Percentiles rank a stretch among this genome's conserved stretches.
Conservation (phyloP, 2,113 vertebrate genomes). For the Tragelaphus strepsiceros region DNA sequence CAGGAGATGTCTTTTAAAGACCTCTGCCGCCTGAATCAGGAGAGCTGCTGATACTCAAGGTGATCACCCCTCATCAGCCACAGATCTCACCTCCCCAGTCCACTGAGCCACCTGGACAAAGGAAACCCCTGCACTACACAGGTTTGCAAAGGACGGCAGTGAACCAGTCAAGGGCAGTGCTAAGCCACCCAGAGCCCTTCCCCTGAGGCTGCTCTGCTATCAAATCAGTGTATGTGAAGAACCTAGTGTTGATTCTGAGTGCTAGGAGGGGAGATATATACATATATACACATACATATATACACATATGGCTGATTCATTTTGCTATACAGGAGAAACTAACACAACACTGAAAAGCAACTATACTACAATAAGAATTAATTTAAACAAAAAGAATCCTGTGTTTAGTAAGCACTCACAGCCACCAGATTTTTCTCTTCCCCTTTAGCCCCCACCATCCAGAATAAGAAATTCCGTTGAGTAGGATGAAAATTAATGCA, state of each 20-base stretch:
- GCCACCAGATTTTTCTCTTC: neutral
- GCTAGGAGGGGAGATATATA: neutral
- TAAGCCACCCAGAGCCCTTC: neutral
- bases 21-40: neutral
- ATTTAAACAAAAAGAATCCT: neutral
- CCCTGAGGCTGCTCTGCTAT: neutral
- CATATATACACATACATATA: rapidly evolving
- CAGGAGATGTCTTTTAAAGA: neutral
- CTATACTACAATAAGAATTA: neutral
- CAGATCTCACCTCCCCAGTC: neutral
- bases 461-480: neutral
- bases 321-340: neutral
- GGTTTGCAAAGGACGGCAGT: neutral
- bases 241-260: neutral
- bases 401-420: neutral
- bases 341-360: neutral
- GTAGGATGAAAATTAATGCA: neutral
- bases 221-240: neutral
- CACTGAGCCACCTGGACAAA: rapidly evolving
- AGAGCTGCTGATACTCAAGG: rapidly evolving
- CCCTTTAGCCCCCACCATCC: neutral
- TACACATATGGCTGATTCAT: neutral
- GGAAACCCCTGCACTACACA: rapidly evolving
- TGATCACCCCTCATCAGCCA: neutral
- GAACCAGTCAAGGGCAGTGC: neutral